phyloP scores from a whole-genome alignment of 2,888 invertebrate species.

The Dicyrtomina minuta region DNA sequence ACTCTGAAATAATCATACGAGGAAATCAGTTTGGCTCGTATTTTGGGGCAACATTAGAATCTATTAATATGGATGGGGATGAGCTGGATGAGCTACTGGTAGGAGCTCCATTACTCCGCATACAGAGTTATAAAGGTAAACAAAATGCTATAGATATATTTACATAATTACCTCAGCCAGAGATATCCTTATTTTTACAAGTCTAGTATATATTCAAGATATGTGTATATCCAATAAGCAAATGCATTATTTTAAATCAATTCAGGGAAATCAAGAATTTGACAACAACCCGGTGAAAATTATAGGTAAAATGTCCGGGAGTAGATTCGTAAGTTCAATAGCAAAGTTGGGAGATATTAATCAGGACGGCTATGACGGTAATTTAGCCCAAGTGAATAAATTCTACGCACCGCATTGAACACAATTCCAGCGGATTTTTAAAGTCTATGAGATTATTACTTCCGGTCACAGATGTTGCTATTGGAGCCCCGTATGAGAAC shows the following conservation, averaged over 20 bases:
- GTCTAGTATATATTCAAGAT: too few species aligned
- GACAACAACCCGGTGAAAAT: not conserved
- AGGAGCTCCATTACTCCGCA: conserved; percentile 62
- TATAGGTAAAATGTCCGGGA: conserved; percentile 54
- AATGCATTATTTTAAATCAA: too few species aligned
- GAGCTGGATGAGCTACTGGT: conserved; percentile 65
- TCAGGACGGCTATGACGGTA: conserved; percentile 65
- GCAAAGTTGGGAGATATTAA: conserved; percentile 68
- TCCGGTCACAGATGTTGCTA: conserved; percentile 63
- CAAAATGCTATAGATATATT: too few species aligned
- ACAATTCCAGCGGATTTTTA: too few species aligned
- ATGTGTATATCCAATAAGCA: too few species aligned
- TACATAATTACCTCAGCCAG: too few species aligned
- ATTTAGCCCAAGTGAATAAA: not conserved
- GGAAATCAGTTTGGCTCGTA: conserved; percentile 56
- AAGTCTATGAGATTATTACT: too few species aligned
- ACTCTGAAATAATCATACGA: not conserved
- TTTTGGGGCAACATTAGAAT: conserved; percentile 65
- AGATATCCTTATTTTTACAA: too few species aligned
- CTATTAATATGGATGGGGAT: conserved; percentile 67
- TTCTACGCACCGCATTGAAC: too few species aligned
- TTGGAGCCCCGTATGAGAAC: conserved; percentile 66
- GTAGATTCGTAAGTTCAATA: conserved; percentile 66
- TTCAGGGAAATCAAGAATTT: too few species aligned
- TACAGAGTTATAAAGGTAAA: not conserved